A percentile compares a stretch with the other conserved stretches of the same genome.
phyloP scores from a whole-genome alignment of 2,113 vertebrate species.

The Lanius ludovicianus region DNA sequence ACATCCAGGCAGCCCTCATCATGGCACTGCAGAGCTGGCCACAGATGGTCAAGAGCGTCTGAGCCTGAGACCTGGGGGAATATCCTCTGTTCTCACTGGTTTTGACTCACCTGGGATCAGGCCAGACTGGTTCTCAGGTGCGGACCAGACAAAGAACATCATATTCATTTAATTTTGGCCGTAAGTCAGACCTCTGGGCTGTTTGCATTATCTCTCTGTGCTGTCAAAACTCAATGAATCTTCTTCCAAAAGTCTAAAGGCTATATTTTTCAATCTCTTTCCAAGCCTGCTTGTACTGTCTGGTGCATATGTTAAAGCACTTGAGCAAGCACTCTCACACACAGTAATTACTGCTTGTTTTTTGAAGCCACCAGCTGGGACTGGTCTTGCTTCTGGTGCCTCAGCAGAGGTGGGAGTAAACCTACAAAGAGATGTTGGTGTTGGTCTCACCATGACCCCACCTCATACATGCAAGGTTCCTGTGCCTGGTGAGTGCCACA shows the following conservation, averaged over 20 bases:
- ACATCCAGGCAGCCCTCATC: accelerated
- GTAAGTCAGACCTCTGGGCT: not conserved
- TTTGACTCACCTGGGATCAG: not conserved
- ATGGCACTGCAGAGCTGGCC: not conserved
- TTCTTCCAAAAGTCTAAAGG: not conserved
- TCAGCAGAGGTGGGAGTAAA: not conserved
- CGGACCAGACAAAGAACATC: not conserved
- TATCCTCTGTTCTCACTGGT: not conserved
- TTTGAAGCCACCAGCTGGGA: not conserved
- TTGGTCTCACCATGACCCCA: not conserved
- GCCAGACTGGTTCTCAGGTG: not conserved
- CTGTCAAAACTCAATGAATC: not conserved
- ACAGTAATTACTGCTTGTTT: not conserved
- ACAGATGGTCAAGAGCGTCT: not conserved
- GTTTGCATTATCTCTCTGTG: not conserved
- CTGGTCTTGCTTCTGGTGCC: not conserved
- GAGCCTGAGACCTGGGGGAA: not conserved
- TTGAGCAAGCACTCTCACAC: not conserved
- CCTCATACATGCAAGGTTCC: accelerated
- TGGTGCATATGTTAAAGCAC: not conserved
- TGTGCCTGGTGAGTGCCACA: not conserved
- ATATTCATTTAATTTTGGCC: not conserved
- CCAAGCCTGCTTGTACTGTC: not conserved
- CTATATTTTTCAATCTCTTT: conserved; percentile 3
- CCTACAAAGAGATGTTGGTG: not conserved